Evolutionary conservation across 2,113 vertebrate genomes (phyloP).

Genomic region (Mastomys natalensis): DNA sequence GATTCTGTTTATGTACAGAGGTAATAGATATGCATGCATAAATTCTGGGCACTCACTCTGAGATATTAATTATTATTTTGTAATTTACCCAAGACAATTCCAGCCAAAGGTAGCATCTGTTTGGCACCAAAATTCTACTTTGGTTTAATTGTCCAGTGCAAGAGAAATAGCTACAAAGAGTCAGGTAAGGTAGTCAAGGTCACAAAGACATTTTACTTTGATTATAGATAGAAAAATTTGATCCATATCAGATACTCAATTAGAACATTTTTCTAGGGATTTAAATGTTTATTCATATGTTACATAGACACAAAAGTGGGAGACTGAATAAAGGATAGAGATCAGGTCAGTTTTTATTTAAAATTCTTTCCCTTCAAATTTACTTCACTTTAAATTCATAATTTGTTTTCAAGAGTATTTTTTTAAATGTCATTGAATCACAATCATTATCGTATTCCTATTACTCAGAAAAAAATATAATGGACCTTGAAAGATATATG

Average conservation of each 20-base stretch:
- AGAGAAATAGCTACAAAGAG: slow-evolving; percentile 63
- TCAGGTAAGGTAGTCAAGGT: slow-evolving; percentile 83
- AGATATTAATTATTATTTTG: slow-evolving; percentile 87
- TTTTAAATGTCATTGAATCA: background rate
- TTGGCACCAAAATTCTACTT: slow-evolving; percentile 82
- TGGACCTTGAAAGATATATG: background rate
- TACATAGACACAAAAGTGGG: slow-evolving; percentile 24
- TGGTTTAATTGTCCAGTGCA: slow-evolving; percentile 86
- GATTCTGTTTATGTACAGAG: slow-evolving; percentile 86
- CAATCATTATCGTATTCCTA: background rate
- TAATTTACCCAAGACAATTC: slow-evolving; percentile 77
- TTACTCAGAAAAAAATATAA: background rate
- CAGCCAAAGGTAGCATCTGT: slow-evolving; percentile 85
- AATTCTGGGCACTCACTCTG: slow-evolving; percentile 81
- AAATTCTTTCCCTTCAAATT: background rate
- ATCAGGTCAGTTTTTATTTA: background rate
- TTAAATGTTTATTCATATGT: background rate
- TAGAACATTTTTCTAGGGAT: slow-evolving; percentile 24
- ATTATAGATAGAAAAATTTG: background rate
- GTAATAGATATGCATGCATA: slow-evolving; percentile 81
- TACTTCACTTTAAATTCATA: background rate
- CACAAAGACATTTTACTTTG: slow-evolving; percentile 73
- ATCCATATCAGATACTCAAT: slow-evolving; percentile 3
- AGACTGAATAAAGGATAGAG: background rate
- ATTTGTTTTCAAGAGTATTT: background rate